phyloP scores from a whole-genome alignment of 2,888 invertebrate genomes.

The Chrysolina americana region DNA sequence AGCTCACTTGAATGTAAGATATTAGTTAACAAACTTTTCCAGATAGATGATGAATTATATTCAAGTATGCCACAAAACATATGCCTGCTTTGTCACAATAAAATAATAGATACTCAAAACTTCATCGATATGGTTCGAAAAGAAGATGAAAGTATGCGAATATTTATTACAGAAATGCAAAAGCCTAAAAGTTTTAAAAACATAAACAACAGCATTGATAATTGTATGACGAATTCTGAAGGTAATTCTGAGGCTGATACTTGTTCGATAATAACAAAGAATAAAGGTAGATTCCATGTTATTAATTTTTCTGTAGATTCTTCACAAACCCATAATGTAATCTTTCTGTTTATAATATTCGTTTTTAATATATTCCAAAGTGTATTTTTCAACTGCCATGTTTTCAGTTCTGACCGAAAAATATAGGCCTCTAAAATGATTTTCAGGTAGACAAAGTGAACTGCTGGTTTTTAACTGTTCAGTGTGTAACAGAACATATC shows the following conservation, averaged over 20 bases:
- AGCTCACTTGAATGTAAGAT: not conserved
- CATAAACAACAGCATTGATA: not conserved
- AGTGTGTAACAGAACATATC: conserved; percentile 36
- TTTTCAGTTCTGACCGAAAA: no score
- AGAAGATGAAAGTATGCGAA: conserved; percentile 50
- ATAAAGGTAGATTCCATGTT: no score
- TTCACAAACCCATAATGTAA: no score
- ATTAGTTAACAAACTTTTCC: conserved; percentile 25
- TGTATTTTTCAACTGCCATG: no score
- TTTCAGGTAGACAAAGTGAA: no score
- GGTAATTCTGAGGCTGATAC: no score
- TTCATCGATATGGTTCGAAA: conserved; percentile 51
- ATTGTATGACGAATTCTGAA: not conserved
- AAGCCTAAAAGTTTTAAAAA: not conserved
- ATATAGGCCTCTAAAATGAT: no score
- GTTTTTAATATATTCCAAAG: no score
- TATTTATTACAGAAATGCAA: not conserved
- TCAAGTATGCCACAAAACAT: conserved; percentile 47
- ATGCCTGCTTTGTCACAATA: conserved; percentile 52
- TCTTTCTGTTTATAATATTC: no score
- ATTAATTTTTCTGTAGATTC: no score
- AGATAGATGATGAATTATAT: conserved; percentile 51
- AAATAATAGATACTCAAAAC: conserved; percentile 51
- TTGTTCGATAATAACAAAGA: not conserved
- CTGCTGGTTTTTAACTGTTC: conserved; percentile 25